Percentiles rank a stretch among this genome's conserved stretches.
Evolutionary conservation across 1,140 invertebrate genomes (phyloP).

Genomic region (Drosophila subpulchrella): DNA sequence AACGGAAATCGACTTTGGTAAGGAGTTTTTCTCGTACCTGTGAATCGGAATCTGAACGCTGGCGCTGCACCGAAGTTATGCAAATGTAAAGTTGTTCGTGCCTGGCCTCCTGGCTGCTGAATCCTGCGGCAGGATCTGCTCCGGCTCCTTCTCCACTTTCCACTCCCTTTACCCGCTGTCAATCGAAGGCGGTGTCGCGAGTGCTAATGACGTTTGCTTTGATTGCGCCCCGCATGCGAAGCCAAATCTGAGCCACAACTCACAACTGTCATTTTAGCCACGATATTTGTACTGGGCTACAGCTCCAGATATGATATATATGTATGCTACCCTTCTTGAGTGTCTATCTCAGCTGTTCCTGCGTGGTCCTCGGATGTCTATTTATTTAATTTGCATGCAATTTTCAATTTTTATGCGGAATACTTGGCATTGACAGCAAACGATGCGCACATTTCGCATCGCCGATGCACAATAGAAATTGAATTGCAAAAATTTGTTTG

Average conservation of each 20-base stretch:
- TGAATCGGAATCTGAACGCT: conserved; percentile 43
- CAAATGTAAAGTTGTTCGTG: conserved; percentile 62
- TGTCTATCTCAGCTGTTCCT: conserved; percentile 35
- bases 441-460: conserved; percentile 66
- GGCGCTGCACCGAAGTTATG: conserved; percentile 75
- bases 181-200: conserved; percentile 66
- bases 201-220: conserved; percentile 80
- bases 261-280: conserved; percentile 68
- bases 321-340: conserved; percentile 1
- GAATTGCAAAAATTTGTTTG: conserved; percentile 82
- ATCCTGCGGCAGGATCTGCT: conserved; percentile 27
- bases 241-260: conserved; percentile 50
- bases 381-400: conserved; percentile 83
- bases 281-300: conserved; percentile 6
- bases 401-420: conserved; percentile 80
- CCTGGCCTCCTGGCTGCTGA: conserved; percentile 13
- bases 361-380: conserved; percentile 55
- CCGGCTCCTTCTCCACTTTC: not conserved
- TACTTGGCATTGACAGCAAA: conserved; percentile 77
- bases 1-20: conserved; percentile 80
- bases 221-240: conserved; percentile 62
- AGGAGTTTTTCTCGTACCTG: conserved; percentile 72
- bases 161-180: conserved; percentile 39
- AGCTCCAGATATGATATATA: not conserved
- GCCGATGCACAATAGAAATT: conserved; percentile 75